Base-by-base conservation (phyloP, 2,797 vertebrate species). In the Simalia tracyae region DNA sequence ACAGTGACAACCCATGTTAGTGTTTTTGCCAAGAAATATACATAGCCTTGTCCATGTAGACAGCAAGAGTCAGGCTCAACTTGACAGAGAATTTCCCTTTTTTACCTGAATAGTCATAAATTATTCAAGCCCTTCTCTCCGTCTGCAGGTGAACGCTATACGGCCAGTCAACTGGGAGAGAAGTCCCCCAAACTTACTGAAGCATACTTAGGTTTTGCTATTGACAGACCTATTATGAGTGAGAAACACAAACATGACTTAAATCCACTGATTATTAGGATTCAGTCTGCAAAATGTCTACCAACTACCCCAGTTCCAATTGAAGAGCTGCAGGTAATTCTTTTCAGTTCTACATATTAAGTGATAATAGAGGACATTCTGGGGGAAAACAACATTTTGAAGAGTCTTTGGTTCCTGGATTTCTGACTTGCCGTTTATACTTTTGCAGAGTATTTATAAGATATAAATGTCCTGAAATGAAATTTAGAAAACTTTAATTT, bases 231-330 rank as follows among this genome's bases (percentile, higher is more conserved):
- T 1, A 96, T 99, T 57, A 96, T 99, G 89, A 98, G 97, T 0
- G 97, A 98, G 31, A 95, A 98, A 91, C 96, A 98, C 57, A 98
- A 94, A 94, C 93, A 22, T 64, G 98, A 98, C 63, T 96, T 99
- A 36, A 99, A 99, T 89, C 98, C 98, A 1, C 84, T 99, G 94
- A 95, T 97, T 93, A 98, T 99, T 96, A 98, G 95, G 50, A 97
- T 99, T 91, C 90, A 95, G 57, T 98, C 98, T 5, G 97, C 97
- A 42, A 97, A 95, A 9, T 97, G 97, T 17, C 96, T 99, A 88
- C 98, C 98, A 0, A 95, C 96, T 5, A 95, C 96, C 2, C 98
- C 98, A 0, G 93, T 98, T 22, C 94, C 98, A 4, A 92, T 97
- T 89, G 88, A 95, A 3, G 81, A 96, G 15, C 97, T 98, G 5